Evolutionary conservation across 2,888 invertebrate genomes (phyloP), one percentile per base, ranked within the genome.

Genomic region (Dryobotodes eremita): DNA sequence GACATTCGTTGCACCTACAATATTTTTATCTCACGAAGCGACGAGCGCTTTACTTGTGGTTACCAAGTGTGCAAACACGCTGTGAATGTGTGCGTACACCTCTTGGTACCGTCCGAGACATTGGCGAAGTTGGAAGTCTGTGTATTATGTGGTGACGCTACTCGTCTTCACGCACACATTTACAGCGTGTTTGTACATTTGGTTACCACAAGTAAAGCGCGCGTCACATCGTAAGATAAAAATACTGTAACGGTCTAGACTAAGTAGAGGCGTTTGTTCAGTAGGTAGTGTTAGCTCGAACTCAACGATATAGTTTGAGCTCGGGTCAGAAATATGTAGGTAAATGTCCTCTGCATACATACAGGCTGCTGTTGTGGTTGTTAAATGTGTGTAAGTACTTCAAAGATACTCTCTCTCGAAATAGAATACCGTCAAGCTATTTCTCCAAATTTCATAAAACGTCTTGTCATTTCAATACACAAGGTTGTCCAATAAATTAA

Each of bases 401-500:
- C 15, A 53, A 23, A n/a, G 15, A 36, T 23, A 36, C 10, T 69
- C n/a, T n/a, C 11, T 36, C 10, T 17, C 57, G 7, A 61, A 57
- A 70, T 13, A 70, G n/a, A 42, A 62, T 70, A 61, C 7, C 20
- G 36, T 59, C 10, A 36, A 36, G 17, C 31, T 17, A 36, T 57
- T 42, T 36, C 36, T 23, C 5, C 6, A 46, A n/a, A 72, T 42
- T 48, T 15, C 23, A 11, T 17, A 50, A 64, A 81, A n/a, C 13
- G 8, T 31, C 42, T 42, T 15, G 15, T 48, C 13, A 13, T 46
- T 36, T 11, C 17, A n/a, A 13, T 23, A 59, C 26, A 10, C 15
- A 46, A 31, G 31, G 69, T 26, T 31, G 4, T 36, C 15, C 2
- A 61, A 85, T 81, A 64, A 77, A 89, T 82, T 73, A 92, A 93